phyloP scores from a whole-genome alignment of 2,797 vertebrate genomes.

The Heterohyrax brucei region DNA sequence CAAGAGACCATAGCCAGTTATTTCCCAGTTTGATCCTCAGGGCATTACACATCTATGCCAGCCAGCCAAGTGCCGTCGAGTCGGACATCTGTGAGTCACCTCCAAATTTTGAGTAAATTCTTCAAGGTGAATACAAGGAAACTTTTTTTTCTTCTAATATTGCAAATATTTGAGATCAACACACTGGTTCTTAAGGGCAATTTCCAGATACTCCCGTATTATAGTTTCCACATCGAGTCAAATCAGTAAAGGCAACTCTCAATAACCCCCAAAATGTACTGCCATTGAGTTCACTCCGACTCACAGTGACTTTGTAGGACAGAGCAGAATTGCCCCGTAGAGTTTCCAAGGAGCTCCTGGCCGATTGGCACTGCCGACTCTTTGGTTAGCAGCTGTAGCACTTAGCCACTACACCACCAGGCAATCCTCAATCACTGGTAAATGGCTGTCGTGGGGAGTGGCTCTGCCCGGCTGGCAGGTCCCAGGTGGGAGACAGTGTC shows the following conservation, averaged over 20 bases:
- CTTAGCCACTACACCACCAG: neutral
- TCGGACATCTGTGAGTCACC: neutral
- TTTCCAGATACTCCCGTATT: neutral
- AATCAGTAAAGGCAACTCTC: neutral
- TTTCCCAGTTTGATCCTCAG: neutral
- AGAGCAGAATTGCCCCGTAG: too few species aligned
- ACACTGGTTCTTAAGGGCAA: neutral
- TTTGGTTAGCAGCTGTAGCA: too few species aligned
- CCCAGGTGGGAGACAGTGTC: neutral
- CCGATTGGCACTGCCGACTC: too few species aligned
- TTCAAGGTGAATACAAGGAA: neutral
- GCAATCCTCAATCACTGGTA: neutral
- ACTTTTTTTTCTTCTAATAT: neutral
- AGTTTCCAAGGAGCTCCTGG: too few species aligned
- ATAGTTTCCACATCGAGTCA: neutral
- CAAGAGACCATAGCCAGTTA: too few species aligned
- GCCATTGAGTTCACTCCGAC: too few species aligned
- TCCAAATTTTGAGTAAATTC: slow-evolving; percentile 38
- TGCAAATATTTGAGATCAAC: slow-evolving; percentile 2
- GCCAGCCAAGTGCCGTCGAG: too few species aligned
- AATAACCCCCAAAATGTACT: too few species aligned
- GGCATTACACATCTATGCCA: neutral
- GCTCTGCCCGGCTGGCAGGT: neutral
- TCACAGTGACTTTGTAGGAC: too few species aligned
- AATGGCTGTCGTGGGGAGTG: neutral